These are phyloP conservation scores for Athalia rosae DNA, from an alignment of 2,888 invertebrate species.

Conservation along the genomic window DNA sequence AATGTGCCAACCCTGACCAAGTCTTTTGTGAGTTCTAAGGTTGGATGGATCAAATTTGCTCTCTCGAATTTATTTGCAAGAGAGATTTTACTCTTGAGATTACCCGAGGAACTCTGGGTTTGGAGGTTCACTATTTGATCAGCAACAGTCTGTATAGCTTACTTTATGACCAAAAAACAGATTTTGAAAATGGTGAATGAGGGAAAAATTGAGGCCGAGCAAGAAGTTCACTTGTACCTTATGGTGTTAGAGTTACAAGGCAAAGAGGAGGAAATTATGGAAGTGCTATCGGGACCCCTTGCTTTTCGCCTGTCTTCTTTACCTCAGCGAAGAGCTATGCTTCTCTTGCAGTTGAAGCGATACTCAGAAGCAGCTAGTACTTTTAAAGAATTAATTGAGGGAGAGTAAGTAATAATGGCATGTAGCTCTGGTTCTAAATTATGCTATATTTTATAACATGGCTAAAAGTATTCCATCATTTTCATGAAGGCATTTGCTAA, in stretches of 20 bases:
- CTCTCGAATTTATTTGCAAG: no score
- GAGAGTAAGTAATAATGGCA: conserved; percentile 77
- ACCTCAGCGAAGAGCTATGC: conserved; percentile 82
- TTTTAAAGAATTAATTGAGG: conserved; percentile 83
- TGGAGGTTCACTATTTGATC: no score
- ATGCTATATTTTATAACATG: no score
- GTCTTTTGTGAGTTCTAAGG: no score
- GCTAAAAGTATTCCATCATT: no score
- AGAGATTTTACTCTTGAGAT: no score
- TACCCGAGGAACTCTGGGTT: no score
- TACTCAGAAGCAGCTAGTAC: conserved; percentile 86
- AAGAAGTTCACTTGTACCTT: conserved; percentile 93
- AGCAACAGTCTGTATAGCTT: no score
- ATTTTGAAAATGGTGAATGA: conserved; percentile 86
- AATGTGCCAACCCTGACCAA: no score
- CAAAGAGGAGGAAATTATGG: conserved; percentile 88
- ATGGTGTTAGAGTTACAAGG: conserved; percentile 88
- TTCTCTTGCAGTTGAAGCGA: conserved; percentile 82
- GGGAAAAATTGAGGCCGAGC: conserved; percentile 93
- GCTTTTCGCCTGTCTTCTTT: conserved; percentile 67
- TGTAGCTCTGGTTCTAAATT: not conserved
- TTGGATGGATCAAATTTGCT: no score
- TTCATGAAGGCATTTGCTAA: not conserved
- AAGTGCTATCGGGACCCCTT: conserved; percentile 87
- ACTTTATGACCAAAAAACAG: conserved; percentile 51